Percentiles rank a stretch among this genome's conserved stretches.
Evolutionary conservation across 2,888 invertebrate species (phyloP).

Genomic region (Agrochola lychnidis): DNA sequence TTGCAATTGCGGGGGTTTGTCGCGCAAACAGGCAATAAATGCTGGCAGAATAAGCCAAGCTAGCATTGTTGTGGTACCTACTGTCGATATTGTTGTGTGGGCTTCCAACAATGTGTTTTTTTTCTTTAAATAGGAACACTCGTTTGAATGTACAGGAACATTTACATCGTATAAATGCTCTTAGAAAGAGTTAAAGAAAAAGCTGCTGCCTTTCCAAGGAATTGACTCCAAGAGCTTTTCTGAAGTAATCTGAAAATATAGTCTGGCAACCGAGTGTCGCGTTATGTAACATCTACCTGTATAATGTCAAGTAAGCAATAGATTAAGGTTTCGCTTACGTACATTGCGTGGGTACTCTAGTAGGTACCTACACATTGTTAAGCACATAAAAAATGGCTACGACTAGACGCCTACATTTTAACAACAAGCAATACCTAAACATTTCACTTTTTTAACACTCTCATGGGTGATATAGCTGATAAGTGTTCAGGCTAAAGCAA

Average conservation of each 20-base stretch:
- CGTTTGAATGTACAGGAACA: slow-evolving; percentile 26
- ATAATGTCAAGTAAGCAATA: slow-evolving; percentile 9
- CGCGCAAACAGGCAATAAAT: slow-evolving; percentile 80
- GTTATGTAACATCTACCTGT: slow-evolving; percentile 10
- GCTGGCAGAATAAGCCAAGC: slow-evolving; percentile 76
- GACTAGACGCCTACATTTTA: background rate
- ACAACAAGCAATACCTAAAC: slow-evolving; percentile 10
- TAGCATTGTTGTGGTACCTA: slow-evolving; percentile 72
- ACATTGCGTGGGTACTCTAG: background rate
- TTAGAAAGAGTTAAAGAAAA: slow-evolving; percentile 29
- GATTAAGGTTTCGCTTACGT: background rate
- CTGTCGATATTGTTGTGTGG: slow-evolving; percentile 73
- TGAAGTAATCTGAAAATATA: slow-evolving; percentile 30
- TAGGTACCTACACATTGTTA: background rate
- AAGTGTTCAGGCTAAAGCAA: slow-evolving; percentile 31
- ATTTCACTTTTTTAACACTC: slow-evolving; percentile 9
- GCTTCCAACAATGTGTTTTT: slow-evolving; percentile 66
- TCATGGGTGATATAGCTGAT: slow-evolving; percentile 40
- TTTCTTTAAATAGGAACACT: slow-evolving; percentile 58
- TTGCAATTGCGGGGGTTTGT: slow-evolving; percentile 80
- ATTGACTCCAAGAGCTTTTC: slow-evolving; percentile 19
- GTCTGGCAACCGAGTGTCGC: slow-evolving; percentile 10
- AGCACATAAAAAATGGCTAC: background rate
- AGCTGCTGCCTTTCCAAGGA: slow-evolving; percentile 6
- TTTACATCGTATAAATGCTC: slow-evolving; percentile 41